Conservation (phyloP, 2,113 vertebrate species). For the Dolichotis patagonum region DNA sequence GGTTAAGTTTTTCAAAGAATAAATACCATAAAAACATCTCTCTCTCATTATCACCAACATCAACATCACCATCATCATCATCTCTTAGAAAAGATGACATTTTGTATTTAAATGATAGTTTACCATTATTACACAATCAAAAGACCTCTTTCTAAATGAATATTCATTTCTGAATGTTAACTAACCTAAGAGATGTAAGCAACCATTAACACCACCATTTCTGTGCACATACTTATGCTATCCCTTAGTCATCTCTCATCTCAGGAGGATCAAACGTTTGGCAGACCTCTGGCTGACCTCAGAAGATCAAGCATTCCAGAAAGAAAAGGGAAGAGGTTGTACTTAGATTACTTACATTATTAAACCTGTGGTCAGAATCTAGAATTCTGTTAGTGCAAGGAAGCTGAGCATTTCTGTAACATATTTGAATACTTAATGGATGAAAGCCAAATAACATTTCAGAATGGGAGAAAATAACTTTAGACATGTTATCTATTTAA, state of each 20-base stretch:
- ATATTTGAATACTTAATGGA: background rate
- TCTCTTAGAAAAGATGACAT: constrained; percentile 21
- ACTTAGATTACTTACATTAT: background rate
- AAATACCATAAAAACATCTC: background rate
- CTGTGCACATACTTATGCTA: background rate
- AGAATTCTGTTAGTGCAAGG: background rate
- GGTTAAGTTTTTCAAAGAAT: constrained; percentile 26
- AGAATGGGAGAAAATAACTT: constrained; percentile 39
- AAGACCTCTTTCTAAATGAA: background rate
- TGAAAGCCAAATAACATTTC: constrained; percentile 45
- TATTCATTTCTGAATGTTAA: constrained; percentile 31
- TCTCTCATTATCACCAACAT: too few relatives aligned
- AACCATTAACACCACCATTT: background rate
- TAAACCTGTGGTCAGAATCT: background rate
- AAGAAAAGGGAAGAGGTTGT: background rate
- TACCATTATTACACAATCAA: background rate
- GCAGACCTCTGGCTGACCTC: background rate
- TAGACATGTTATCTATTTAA: constrained; percentile 21
- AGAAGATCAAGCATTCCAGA: background rate
- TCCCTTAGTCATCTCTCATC: background rate
- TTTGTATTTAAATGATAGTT: background rate
- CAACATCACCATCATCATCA: background rate
- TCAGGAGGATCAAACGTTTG: background rate
- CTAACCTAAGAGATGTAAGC: background rate
- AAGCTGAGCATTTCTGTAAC: background rate